These are phyloP conservation scores for Eira barbara DNA, from an alignment of 2,113 vertebrate genomes.

Conservation along the genomic window DNA sequence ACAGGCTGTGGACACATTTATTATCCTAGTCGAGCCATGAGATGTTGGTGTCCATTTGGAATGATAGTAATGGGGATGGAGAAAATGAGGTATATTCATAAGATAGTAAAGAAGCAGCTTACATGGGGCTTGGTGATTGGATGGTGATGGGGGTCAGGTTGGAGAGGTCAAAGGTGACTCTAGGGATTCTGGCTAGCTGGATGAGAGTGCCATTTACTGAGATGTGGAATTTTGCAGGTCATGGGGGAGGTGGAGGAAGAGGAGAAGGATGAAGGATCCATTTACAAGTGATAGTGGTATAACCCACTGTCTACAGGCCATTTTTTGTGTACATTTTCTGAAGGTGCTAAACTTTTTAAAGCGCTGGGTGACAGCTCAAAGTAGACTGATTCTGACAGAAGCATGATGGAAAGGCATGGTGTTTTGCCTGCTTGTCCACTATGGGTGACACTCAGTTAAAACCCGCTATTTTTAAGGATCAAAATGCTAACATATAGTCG, in stretches of 20 bases:
- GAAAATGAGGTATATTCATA: neutral
- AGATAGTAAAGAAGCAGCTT: neutral
- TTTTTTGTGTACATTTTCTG: neutral
- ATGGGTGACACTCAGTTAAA: neutral
- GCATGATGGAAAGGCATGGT: neutral
- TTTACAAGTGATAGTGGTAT: neutral
- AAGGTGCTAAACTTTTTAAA: neutral
- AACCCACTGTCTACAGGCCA: neutral
- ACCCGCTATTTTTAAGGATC: neutral
- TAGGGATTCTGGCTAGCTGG: neutral
- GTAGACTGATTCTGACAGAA: neutral
- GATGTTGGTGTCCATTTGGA: neutral
- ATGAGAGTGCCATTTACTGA: neutral
- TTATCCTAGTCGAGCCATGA: neutral
- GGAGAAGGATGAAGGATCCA: neutral
- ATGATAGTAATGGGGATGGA: neutral
- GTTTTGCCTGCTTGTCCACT: neutral
- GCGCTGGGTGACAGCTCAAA: neutral
- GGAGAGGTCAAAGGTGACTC: neutral
- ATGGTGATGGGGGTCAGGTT: neutral
- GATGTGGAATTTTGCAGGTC: neutral
- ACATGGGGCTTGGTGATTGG: neutral
- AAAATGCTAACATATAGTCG: neutral
- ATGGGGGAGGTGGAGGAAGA: neutral
- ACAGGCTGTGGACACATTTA: neutral